Evolutionary conservation across 1,140 invertebrate genomes (phyloP), one percentile per base, ranked within the genome.

Genomic region (Plutomurus gul): DNA sequence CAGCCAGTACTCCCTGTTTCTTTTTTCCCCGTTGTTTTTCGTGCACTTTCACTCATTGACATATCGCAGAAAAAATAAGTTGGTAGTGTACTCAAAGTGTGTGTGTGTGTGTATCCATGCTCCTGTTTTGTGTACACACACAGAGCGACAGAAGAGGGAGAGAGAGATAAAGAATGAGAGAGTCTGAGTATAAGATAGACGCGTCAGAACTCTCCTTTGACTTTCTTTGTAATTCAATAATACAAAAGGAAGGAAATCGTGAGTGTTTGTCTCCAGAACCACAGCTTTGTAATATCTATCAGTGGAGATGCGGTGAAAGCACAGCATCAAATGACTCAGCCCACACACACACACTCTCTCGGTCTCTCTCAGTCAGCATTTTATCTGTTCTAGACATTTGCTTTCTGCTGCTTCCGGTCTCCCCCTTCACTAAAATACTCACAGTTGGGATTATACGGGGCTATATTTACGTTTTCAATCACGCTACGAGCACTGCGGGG

Each of bases 241-340:
- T 33, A 65, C 56, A 65, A 65, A 43, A 65, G 56, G 56, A 65
- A 65, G 56, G 56, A 65, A 65, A 65, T 27, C 27, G 22, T 65
- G 27, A 65, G 56, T 65, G 56, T 30, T 65, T 30, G 56, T 65
- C 56, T 65, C 36, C 25, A 65, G 36, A 65, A 30, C 56, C 47
- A 11, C 47, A 51, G 47, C 47, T 6, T 51, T 51, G 13, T 51
- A 51, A 51, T 51, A 22, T 51, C 56, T 65, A 65, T 65, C 27
- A 65, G n/a, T n/a, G n/a, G 56, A 65, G 4, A 33, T 65, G 56
- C 56, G 56, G n/a, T n/a, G 51, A 65, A 65, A 65, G 27, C 25
- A 65, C 25, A 33, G 27, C 47, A 25, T 51, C 27, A 65, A 30
- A 65, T 27, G 56, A 65, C 16, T 25, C 16, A 65, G 56, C 27